Evolutionary conservation across 2,797 vertebrate species (phyloP), one percentile per base, ranked within the genome.

Genomic region (Typhlichthys eigenmanni): DNA sequence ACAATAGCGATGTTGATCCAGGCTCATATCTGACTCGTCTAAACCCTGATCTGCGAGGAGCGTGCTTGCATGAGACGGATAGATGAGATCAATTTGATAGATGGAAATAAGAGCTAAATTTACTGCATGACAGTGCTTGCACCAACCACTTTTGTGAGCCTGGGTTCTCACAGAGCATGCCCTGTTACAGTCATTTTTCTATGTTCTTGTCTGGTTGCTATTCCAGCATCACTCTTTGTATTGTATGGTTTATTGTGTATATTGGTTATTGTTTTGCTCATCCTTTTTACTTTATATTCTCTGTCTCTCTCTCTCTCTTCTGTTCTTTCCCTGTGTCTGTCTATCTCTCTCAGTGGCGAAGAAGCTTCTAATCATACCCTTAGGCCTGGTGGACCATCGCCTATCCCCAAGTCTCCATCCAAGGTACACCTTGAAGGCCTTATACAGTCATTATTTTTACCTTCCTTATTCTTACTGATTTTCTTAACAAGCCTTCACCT

Each of bases 391-490:
- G 94, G 92, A 62, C 91, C 89, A 1, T 91, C 92, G 16, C 85
- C 93, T 66, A 94, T 98, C 83, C 96, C 96, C 58, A 99, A 96
- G 86, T 99, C 96, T 75, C 97, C 97, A 0, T 98, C 96, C 87
- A 98, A 98, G 95, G 96, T 98, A 92, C 52, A 9, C 9, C 6
- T 19, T 50, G 29, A 14, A 51, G 47, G 50, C 48, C 51, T 48
- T 57, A 38, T 49, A 66, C 38, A 59, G 9, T 38, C 24, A 24
- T 38, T 9, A 7, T 9, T 6, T 38, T 38, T 38, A 38, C 6
- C 9, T 38, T 24, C 24, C 38, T 9, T 38, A 38, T 38, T 38
- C 8, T 9, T 9, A 38, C 38, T 8, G 6, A 7, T 38, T 38
- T 38, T 38, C 2, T 38, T 38, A 5, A 38, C 38, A 38, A 9